Percentiles rank a stretch among this genome's conserved stretches.
Evolutionary conservation across 2,113 vertebrate species (phyloP).

Genomic region (Pachypanchax playfairii): DNA sequence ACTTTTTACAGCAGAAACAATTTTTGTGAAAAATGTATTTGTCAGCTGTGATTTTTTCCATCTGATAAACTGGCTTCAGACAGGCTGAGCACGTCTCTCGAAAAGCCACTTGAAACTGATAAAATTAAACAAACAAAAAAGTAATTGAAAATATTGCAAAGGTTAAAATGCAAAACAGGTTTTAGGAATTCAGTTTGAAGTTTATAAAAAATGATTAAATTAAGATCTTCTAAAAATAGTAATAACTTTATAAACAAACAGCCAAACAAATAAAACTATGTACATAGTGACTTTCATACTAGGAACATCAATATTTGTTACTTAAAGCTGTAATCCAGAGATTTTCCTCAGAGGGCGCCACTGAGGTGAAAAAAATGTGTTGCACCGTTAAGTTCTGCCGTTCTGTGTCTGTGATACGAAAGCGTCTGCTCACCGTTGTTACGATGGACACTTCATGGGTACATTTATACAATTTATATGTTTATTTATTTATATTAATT

Average conservation of each 20-base stretch:
- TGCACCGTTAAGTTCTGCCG: too few relatives aligned
- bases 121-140: constrained; percentile 11
- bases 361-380: too few relatives aligned
- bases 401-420: too few relatives aligned
- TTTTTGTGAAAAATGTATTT: constrained; percentile 79
- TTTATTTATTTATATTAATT: too few relatives aligned
- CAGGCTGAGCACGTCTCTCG: constrained; percentile 81
- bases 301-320: background rate
- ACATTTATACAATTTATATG: too few relatives aligned
- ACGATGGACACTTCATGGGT: too few relatives aligned
- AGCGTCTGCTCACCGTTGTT: too few relatives aligned
- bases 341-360: too few relatives aligned
- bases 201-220: background rate
- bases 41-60: constrained; percentile 80
- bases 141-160: constrained; percentile 8
- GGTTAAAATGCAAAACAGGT: constrained; percentile 5
- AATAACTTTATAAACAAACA: constrained; percentile 7
- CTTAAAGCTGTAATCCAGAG: too few relatives aligned
- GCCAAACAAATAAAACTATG: background rate
- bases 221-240: background rate
- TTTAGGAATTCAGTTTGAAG: background rate
- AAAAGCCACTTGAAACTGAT: constrained; percentile 72
- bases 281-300: constrained; percentile 12
- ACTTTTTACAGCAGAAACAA: constrained; percentile 86
- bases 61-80: constrained; percentile 78